A percentile compares a stretch with the other conserved stretches of the same genome.
These are phyloP conservation scores for Platysteira castanea DNA, from an alignment of 2,113 vertebrate genomes.

Conservation along the genomic window DNA sequence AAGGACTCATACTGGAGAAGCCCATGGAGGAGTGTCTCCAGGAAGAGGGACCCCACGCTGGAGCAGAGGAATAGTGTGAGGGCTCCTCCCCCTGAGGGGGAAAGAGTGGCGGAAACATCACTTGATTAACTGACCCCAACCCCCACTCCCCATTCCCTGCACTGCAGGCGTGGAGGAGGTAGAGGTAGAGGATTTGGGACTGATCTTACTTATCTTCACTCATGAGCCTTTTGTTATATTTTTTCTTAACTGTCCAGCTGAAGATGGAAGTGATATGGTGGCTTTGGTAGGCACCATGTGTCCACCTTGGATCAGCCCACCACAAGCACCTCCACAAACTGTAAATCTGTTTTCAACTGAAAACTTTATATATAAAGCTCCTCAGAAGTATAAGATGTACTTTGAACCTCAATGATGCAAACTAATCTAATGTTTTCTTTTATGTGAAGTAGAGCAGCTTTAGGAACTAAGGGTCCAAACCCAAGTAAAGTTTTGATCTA, in stretches of 20 bases:
- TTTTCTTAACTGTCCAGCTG: not conserved
- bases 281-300: not conserved
- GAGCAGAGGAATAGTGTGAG: not conserved
- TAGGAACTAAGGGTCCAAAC: not conserved
- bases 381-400: not conserved
- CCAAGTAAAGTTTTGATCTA: not conserved
- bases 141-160: not conserved
- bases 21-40: not conserved
- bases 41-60: rapidly evolving
- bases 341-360: not conserved
- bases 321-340: not conserved
- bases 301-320: not conserved
- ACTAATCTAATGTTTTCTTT: not conserved
- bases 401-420: not conserved
- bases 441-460: not conserved
- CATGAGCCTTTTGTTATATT: not conserved
- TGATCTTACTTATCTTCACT: not conserved
- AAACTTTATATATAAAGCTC: not conserved
- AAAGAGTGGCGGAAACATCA: not conserved
- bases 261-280: not conserved
- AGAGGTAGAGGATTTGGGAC: not conserved
- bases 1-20: not conserved
- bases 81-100: not conserved
- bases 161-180: not conserved
- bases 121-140: not conserved